Evolutionary conservation across 2,797 vertebrate species (phyloP), one percentile per base, ranked within the genome.

Genomic region (Sciurus vulgaris): DNA sequence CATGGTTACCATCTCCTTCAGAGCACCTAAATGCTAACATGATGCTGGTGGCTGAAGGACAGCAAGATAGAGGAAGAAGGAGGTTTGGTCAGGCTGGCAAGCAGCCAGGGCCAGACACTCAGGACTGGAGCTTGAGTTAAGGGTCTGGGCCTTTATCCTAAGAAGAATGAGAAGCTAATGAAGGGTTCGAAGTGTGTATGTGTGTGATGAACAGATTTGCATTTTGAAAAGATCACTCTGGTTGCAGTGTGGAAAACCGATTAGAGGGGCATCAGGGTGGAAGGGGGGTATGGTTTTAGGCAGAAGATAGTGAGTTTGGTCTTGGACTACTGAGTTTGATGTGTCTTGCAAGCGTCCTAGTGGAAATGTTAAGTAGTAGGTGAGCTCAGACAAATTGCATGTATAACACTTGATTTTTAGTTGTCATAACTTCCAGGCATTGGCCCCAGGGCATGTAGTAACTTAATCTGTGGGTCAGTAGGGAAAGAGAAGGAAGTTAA

Each of bases 201-300:
- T 91, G 49, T 83, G 54, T 92, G 82, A 92, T 76, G 85, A 95
- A 84, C 35, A 86, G 70, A 89, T 96, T 93, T 96, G 79, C 86
- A 78, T 85, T 87, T 94, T 96, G 96, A 84, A 89, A 95, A 91
- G 82, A 94, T 87, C 41, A 73, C 35, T 70, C 44, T 86, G 54
- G 70, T 78, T 92, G 77, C 65, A 83, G 17, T 47, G 9, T 81
- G 70, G 47, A 56, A 90, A 92, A 76, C 47, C 2, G 3, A 83
- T 88, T 76, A 65, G 61, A 86, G 28, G 61, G n/a, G 35, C 61
- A 59, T 89, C 88, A 35, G 22, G 51, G 49, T 78, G 63, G 85
- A 94, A 83, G 28, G 0, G 51, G 65, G 54, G 13, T 26, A 7
- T 47, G 56, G 18, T 65, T 92, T 90, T 0, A 49, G 47, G 81